phyloP scores from a whole-genome alignment of 2,113 vertebrate genomes.

The Gymnarchus niloticus region DNA sequence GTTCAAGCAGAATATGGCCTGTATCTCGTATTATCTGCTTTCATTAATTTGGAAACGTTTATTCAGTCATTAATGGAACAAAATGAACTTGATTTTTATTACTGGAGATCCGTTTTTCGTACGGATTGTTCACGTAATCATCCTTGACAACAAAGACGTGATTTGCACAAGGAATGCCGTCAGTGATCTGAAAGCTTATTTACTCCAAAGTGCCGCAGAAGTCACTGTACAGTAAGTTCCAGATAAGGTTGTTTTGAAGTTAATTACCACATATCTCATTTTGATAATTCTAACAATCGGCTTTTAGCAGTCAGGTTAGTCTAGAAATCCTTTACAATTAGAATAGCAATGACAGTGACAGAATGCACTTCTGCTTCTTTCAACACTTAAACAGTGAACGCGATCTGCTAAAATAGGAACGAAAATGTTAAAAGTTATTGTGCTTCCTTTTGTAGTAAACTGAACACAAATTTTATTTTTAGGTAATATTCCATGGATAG shows the following conservation, averaged over 20 bases:
- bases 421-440: too few relatives aligned
- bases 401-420: not conserved
- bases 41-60: not conserved
- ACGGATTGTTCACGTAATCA: not conserved
- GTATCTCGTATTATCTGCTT: not conserved
- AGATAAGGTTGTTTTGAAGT: conserved; percentile 2
- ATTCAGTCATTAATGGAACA: not conserved
- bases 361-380: not conserved
- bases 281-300: not conserved
- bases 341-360: not conserved
- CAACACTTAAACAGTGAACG: not conserved
- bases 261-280: not conserved
- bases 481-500: too few relatives aligned
- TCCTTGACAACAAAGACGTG: not conserved
- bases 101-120: not conserved
- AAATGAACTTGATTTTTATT: not conserved
- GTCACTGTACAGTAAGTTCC: not conserved
- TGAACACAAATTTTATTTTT: not conserved
- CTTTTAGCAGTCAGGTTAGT: not conserved
- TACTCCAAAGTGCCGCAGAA: not conserved
- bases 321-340: not conserved
- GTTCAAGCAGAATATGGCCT: not conserved
- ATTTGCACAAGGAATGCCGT: not conserved
- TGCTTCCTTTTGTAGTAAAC: not conserved
- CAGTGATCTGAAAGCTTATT: not conserved